Evolutionary conservation across 2,113 vertebrate species (phyloP), one percentile per base, ranked within the genome.

Genomic region (Bos indicus): DNA sequence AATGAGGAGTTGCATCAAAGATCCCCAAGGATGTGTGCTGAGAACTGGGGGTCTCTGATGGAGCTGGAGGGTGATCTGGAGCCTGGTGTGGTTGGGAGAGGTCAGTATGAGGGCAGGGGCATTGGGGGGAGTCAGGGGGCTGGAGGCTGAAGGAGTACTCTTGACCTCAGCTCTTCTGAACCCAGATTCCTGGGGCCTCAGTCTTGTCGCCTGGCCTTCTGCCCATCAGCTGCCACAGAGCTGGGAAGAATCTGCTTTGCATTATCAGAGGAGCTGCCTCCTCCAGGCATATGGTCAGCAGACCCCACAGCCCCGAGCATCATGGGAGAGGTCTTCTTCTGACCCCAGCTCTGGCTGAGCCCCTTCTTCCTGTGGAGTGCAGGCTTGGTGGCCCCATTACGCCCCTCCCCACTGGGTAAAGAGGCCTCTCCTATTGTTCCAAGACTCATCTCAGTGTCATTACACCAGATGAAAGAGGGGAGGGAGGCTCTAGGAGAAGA

Each of bases 221-320:
- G 98, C 95, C 92, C 95, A 96, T 89, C 97, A 97, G 97, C 97
- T 98, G 97, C 97, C 97, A 92, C 84, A 84, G 46, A 90, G 74
- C 62, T 48, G 78, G 33, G 80, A 59, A 59, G 89, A 92, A 92
- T 97, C 97, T 98, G 98, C 96, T 97, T 96, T 96, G 81, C 33
- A 92, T 98, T 98, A 97, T 94, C 91, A 67, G 78, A 88, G 33
- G 43, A 95, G 59, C 88, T 2, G 64, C 77, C 51, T 90, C 59
- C 82, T 77, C 67, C 25, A 86, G 87, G 92, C 98, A 97, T 97
- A 92, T 98, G 97, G 97, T 97, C 98, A 84, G 59, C 97, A 98
- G 96, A 97, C 48, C 74, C 30, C 43, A 43, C 14, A 30, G 36
- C 83, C 86, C 5, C 0, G 80, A 93, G 95, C 92, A 96, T 87